phyloP scores from a whole-genome alignment of 2,888 invertebrate species.

The Leucoma salicis region DNA sequence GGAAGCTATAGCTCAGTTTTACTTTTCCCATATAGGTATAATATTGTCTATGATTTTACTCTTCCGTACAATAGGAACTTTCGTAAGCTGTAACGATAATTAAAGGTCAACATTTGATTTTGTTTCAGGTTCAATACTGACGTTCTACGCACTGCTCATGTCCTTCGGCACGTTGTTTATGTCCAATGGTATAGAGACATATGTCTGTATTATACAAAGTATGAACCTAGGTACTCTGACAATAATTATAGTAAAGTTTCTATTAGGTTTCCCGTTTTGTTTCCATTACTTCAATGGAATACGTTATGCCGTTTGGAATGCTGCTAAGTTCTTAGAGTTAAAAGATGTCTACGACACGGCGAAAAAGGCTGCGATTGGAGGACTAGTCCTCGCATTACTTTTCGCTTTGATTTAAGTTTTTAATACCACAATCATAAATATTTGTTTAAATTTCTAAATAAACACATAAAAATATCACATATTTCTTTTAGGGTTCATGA shows the following conservation, averaged over 20 bases:
- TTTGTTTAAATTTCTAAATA: neutral
- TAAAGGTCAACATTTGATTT: neutral
- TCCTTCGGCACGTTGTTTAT: constrained; percentile 53
- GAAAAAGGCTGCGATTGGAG: constrained; percentile 34
- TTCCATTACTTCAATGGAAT: constrained; percentile 64
- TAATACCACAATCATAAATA: neutral
- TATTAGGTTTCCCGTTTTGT: constrained; percentile 50
- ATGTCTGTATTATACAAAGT: constrained; percentile 61
- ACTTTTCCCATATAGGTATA: too few relatives aligned
- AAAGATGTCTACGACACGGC: constrained; percentile 47
- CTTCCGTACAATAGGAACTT: too few relatives aligned
- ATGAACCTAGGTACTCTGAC: constrained; percentile 41
- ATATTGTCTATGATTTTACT: too few relatives aligned
- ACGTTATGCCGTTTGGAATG: constrained; percentile 55
- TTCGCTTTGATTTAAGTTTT: constrained; percentile 44
- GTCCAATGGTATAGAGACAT: constrained; percentile 59
- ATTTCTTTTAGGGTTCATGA: neutral
- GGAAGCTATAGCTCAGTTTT: too few relatives aligned
- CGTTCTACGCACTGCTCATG: constrained; percentile 45
- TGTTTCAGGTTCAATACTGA: constrained; percentile 51
- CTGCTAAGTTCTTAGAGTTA: constrained; percentile 40
- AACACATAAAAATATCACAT: neutral
- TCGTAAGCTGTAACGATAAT: neutral
- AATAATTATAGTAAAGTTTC: constrained; percentile 48
- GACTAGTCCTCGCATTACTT: constrained; percentile 23